phyloP scores from a whole-genome alignment of 2,797 vertebrate species.

The Catostomus latipinnis region DNA sequence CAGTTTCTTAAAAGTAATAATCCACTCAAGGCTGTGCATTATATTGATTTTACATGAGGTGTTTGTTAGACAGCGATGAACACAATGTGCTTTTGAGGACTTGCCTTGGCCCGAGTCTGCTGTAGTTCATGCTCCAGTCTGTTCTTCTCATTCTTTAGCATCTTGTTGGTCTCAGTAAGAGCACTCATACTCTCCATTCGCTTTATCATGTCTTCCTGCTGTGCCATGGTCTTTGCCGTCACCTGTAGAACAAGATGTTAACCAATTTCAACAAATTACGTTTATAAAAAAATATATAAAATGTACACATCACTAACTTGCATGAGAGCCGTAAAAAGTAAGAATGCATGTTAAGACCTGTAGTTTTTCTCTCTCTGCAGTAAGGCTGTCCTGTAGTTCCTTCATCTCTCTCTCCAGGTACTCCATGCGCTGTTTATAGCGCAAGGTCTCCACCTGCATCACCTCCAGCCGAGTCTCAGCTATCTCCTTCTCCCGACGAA shows the following conservation, averaged over 20 bases:
- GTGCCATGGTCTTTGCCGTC: constrained; percentile 90
- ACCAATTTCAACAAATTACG: not conserved
- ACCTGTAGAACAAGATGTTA: constrained; percentile 74
- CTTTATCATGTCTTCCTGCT: constrained; percentile 97
- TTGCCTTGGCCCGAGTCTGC: constrained; percentile 88
- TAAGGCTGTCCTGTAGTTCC: constrained; percentile 89
- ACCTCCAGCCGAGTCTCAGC: constrained; percentile 93
- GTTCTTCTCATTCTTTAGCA: constrained; percentile 92
- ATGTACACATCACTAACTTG: not conserved
- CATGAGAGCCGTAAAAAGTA: not conserved
- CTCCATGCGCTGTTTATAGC: constrained; percentile 89
- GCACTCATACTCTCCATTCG: constrained; percentile 95
- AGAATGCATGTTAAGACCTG: constrained; percentile 77
- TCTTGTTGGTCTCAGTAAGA: constrained; percentile 93
- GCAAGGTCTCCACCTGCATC: constrained; percentile 91
- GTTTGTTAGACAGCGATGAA: not conserved
- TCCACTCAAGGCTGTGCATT: too few relatives aligned
- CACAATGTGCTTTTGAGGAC: not conserved
- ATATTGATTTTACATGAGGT: too few relatives aligned
- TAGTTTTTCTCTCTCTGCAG: constrained; percentile 88
- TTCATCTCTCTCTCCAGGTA: constrained; percentile 91
- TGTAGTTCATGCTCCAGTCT: constrained; percentile 88
- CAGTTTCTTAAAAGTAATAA: too few relatives aligned
- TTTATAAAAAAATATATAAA: not conserved
- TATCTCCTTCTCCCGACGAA: constrained; percentile 96